Evolutionary conservation across 2,113 vertebrate species (phyloP).

Genomic region (Leptobrachium ailaonicum): DNA sequence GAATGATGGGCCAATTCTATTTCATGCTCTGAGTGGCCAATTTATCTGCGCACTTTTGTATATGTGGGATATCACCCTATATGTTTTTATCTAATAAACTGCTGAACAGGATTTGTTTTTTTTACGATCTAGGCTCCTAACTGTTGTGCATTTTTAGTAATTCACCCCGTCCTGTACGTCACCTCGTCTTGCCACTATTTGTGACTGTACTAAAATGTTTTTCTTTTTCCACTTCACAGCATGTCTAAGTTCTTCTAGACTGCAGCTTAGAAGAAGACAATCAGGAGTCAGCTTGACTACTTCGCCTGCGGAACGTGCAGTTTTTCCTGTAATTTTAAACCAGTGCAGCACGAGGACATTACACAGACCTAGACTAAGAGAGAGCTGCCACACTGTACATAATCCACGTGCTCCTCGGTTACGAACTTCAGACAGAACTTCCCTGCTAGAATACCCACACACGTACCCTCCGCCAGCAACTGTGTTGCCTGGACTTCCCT

Average conservation of each 20-base stretch:
- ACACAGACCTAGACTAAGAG: slow-evolving; percentile 8
- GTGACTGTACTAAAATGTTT: too few species aligned
- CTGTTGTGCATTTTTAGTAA: too few species aligned
- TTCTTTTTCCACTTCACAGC: background rate
- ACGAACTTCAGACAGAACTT: slow-evolving; percentile 7
- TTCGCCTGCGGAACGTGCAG: background rate
- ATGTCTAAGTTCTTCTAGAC: slow-evolving; percentile 35
- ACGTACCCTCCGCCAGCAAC: background rate
- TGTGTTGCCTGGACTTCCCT: slow-evolving; percentile 19
- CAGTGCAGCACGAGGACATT: background rate
- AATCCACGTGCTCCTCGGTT: background rate
- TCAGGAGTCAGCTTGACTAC: slow-evolving; percentile 1
- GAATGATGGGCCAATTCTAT: too few species aligned
- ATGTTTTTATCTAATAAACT: too few species aligned
- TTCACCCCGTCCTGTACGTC: too few species aligned
- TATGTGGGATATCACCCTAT: too few species aligned
- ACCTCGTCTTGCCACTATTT: too few species aligned
- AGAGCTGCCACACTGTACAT: background rate
- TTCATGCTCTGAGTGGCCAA: too few species aligned
- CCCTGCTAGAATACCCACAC: background rate
- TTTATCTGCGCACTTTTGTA: background rate
- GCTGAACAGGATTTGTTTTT: too few species aligned
- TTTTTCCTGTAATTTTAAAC: background rate
- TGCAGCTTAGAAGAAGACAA: slow-evolving; percentile 22
- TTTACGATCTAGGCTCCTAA: too few species aligned